Conservation (phyloP, 2,113 vertebrate species). For the Burhinus oedicnemus region DNA sequence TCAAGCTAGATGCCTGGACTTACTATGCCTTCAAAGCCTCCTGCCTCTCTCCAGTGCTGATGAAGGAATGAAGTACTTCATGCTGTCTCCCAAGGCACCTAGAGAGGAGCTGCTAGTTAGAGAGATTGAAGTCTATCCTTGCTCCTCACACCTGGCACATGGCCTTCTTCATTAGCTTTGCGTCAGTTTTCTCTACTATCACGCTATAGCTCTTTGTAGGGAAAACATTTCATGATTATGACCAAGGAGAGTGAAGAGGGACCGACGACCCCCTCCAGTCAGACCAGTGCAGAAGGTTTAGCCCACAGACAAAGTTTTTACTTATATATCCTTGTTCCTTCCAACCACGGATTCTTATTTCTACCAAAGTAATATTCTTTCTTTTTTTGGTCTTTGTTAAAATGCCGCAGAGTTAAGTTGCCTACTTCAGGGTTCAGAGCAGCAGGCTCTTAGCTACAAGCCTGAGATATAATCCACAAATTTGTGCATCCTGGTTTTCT, state of each 20-base stretch:
- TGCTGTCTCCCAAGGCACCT: background rate
- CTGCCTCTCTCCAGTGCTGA: background rate
- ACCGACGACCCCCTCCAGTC: background rate
- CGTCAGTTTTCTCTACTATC: background rate
- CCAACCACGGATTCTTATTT: background rate
- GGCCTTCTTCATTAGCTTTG: background rate
- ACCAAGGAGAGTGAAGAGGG: background rate
- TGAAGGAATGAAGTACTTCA: background rate
- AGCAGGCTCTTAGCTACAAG: background rate
- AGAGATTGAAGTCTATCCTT: background rate
- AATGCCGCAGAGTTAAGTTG: background rate
- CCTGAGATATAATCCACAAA: background rate
- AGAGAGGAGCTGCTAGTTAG: background rate
- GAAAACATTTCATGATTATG: background rate
- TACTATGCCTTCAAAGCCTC: background rate
- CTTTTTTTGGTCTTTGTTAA: background rate
- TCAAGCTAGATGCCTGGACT: background rate
- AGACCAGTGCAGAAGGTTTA: background rate
- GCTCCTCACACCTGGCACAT: background rate
- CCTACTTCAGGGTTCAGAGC: background rate
- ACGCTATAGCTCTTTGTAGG: background rate
- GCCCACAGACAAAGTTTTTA: background rate
- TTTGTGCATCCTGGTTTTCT: background rate
- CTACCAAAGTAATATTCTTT: background rate
- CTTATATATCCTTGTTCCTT: background rate